Evolutionary conservation across 2,888 invertebrate species (phyloP).

Genomic region (Oscheius sp.): DNA sequence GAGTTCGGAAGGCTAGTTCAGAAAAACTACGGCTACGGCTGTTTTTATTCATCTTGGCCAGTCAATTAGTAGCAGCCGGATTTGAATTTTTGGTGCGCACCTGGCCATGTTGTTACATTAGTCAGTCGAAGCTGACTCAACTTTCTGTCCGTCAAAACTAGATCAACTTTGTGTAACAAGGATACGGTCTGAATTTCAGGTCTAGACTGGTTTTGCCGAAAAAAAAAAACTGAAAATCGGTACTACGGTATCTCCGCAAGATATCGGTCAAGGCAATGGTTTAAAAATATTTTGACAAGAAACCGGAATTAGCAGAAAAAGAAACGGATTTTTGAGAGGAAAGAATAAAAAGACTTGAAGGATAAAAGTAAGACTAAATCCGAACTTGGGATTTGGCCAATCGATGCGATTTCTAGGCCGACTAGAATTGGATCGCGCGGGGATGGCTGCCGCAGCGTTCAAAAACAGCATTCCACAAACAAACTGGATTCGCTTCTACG

Average conservation of each 20-base stretch:
- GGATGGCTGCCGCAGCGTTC: constrained; percentile 12
- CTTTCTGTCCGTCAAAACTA: too few relatives aligned
- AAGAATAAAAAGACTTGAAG: neutral
- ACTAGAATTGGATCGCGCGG: constrained; percentile 29
- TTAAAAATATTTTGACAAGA: too few relatives aligned
- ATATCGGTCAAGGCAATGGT: neutral
- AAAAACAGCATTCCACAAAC: constrained; percentile 31
- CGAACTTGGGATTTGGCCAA: constrained; percentile 23
- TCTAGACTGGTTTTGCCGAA: constrained; percentile 6
- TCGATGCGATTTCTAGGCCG: constrained; percentile 30
- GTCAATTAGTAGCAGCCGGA: too few relatives aligned
- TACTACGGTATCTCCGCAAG: constrained; percentile 19
- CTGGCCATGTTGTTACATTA: too few relatives aligned
- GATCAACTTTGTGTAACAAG: neutral
- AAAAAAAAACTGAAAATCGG: constrained; percentile 15
- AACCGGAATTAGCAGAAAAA: too few relatives aligned
- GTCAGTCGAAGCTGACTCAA: neutral
- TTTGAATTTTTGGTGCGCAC: too few relatives aligned
- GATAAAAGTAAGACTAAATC: neutral
- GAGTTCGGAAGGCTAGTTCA: neutral
- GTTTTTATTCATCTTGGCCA: too few relatives aligned
- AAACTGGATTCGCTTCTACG: constrained; percentile 26
- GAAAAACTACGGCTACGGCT: neutral
- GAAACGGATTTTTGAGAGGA: neutral
- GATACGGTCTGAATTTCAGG: too few relatives aligned